These are phyloP conservation scores for Pipistrellus kuhlii DNA, from an alignment of 2,797 vertebrate genomes.

Conservation along the genomic window DNA sequence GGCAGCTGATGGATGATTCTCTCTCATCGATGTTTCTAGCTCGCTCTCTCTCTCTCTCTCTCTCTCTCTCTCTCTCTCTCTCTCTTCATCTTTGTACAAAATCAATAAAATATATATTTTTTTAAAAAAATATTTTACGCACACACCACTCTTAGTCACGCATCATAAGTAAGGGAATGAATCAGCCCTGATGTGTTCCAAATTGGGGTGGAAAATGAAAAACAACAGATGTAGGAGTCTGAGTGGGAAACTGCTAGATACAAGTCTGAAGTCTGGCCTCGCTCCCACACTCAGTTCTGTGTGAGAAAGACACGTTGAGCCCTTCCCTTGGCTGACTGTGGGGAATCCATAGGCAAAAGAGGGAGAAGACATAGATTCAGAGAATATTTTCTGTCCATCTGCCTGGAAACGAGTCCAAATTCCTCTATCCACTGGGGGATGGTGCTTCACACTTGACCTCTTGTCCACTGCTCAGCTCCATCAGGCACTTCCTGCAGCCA, in stretches of 20 bases:
- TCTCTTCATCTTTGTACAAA: no score
- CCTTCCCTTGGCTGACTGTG: not conserved
- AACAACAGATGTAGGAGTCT: slow-evolving; percentile 84
- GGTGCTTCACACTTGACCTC: not conserved
- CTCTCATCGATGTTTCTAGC: no score
- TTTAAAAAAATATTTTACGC: slow-evolving; percentile 78
- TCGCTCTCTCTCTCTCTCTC: no score
- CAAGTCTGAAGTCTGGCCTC: slow-evolving; percentile 69
- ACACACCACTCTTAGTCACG: slow-evolving; percentile 77
- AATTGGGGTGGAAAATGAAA: slow-evolving; percentile 78
- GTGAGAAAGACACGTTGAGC: not conserved
- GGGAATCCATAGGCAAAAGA: no score
- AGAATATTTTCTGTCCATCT: not conserved
- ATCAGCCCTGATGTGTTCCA: slow-evolving; percentile 84
- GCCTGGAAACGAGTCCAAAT: not conserved
- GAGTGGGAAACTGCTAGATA: slow-evolving; percentile 67
- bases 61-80: no score
- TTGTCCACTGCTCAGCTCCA: not conserved
- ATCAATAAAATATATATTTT: no score
- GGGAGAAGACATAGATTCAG: not conserved
- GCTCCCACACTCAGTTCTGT: not conserved
- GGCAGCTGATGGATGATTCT: no score
- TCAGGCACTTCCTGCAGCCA: not conserved
- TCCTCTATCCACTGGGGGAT: not conserved
- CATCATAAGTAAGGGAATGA: slow-evolving; percentile 83